phyloP scores from a whole-genome alignment of 2,113 vertebrate species.

The Athene noctua region DNA sequence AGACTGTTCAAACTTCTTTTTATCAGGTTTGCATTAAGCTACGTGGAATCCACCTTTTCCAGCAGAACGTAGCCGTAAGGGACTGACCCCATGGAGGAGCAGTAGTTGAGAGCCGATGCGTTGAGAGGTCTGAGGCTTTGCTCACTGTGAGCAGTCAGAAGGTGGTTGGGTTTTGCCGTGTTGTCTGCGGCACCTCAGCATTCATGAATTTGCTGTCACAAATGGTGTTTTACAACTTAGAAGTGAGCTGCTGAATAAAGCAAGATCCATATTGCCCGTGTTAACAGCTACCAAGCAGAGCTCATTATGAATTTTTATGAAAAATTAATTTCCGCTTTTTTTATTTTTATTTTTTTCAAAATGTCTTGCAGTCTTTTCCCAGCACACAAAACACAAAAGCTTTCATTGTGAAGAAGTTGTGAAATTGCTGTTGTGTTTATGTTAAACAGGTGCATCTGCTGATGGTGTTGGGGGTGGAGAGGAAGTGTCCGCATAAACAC shows the following conservation, averaged over 20 bases:
- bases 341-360: no score
- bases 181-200: background rate
- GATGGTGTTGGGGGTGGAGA: background rate
- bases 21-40: rapidly evolving
- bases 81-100: no score
- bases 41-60: rapidly evolving
- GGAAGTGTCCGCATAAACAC: background rate
- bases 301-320: background rate
- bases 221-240: background rate
- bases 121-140: background rate
- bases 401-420: background rate
- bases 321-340: background rate
- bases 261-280: background rate
- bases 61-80: rapidly evolving
- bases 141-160: background rate
- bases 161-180: background rate
- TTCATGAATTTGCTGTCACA: background rate
- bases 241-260: background rate
- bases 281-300: background rate
- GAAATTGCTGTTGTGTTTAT: background rate
- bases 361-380: background rate
- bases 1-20: background rate
- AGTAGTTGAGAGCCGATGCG: background rate
- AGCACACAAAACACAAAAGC: background rate
- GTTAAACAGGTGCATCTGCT: background rate